Percentiles rank a stretch among this genome's conserved stretches.
Evolutionary conservation across 2,888 invertebrate species (phyloP).

Genomic region (Artemia sp.): DNA sequence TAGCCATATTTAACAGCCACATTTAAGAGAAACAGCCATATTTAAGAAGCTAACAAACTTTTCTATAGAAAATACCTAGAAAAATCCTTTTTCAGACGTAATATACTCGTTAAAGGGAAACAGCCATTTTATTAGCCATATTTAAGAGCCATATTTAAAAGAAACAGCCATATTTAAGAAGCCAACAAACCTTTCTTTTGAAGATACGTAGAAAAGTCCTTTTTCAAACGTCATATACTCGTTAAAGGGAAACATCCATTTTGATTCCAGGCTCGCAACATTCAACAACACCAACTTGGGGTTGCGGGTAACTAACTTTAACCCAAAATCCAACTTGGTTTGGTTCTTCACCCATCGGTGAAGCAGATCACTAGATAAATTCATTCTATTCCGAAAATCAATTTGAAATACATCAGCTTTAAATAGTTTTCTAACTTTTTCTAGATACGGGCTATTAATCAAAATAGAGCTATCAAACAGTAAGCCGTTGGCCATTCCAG

Average conservation of each 20-base stretch:
- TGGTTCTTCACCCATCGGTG: constrained; percentile 28
- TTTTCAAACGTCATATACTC: constrained; percentile 28
- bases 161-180: too few relatives aligned
- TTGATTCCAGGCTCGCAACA: constrained; percentile 27
- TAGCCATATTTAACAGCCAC: too few relatives aligned
- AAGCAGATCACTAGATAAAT: constrained; percentile 25
- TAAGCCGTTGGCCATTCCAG: constrained; percentile 24
- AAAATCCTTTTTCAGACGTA: constrained; percentile 29
- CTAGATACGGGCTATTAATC: neutral
- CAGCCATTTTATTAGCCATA: constrained; percentile 27
- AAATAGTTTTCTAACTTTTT: neutral
- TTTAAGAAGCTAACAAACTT: constrained; percentile 22
- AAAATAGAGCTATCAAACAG: constrained; percentile 5
- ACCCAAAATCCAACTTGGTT: constrained; percentile 26
- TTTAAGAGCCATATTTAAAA: too few relatives aligned
- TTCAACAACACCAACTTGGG: constrained; percentile 28
- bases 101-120: constrained; percentile 28
- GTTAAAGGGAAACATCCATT: constrained; percentile 29
- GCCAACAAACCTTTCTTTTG: constrained; percentile 25
- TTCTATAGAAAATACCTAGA: constrained; percentile 27
- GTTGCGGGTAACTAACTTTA: constrained; percentile 19
- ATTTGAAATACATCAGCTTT: constrained; percentile 28
- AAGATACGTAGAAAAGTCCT: constrained; percentile 28
- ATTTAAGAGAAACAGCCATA: too few relatives aligned
- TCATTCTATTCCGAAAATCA: constrained; percentile 27